Conservation (phyloP, 2,888 invertebrate species). For the Eulithis testata region DNA sequence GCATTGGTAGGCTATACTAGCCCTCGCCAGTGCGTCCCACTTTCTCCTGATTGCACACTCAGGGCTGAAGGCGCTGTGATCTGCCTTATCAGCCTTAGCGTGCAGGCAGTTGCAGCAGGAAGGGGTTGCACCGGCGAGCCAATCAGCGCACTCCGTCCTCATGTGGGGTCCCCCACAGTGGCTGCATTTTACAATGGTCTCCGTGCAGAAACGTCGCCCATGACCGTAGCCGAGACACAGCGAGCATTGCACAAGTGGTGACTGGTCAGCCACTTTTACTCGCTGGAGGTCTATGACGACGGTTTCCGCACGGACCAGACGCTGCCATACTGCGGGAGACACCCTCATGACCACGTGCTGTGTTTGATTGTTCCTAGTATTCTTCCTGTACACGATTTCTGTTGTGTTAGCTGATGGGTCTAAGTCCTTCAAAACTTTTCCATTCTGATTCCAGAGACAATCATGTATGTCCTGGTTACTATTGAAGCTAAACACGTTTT, state of each 20-base stretch:
- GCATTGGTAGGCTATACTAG: no score
- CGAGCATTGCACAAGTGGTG: no score
- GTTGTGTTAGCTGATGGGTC: neutral
- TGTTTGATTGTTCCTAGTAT: neutral
- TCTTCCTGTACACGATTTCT: neutral
- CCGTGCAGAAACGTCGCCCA: neutral
- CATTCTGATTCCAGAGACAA: neutral
- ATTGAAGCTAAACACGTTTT: neutral
- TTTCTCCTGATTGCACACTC: conserved; percentile 1
- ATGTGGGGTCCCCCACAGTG: conserved; percentile 1
- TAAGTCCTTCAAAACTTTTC: no score
- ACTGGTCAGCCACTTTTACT: no score
- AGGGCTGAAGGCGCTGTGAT: no score
- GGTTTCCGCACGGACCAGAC: neutral
- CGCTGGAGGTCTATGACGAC: neutral
- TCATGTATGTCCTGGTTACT: neutral
- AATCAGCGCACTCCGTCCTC: neutral
- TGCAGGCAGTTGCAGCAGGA: neutral
- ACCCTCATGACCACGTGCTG: neutral
- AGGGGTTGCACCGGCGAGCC: neutral
- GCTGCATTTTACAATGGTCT: neutral
- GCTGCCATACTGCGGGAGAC: neutral
- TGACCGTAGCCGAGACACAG: no score
- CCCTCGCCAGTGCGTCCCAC: no score
- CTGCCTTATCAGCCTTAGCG: no score